These are phyloP conservation scores for Eupeodes luniger DNA, from an alignment of 2,888 invertebrate genomes.

Conservation along the genomic window DNA sequence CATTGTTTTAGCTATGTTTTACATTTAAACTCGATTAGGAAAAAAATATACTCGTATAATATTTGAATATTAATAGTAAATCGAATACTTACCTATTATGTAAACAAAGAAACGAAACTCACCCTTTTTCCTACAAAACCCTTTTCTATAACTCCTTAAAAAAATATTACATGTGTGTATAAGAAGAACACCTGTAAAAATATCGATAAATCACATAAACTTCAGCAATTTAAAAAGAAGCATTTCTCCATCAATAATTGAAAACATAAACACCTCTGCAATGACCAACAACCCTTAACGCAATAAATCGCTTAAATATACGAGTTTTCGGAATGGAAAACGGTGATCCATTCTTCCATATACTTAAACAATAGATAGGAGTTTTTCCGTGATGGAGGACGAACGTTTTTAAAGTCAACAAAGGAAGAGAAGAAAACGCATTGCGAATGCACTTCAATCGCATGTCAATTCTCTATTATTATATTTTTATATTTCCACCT, in stretches of 20 bases:
- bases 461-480: conserved; percentile 53
- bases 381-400: neutral
- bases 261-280: conserved; percentile 69
- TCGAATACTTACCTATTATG: neutral
- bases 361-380: neutral
- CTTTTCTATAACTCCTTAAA: neutral
- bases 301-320: conserved; percentile 32
- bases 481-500: conserved; percentile 34
- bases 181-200: conserved; percentile 71
- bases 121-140: neutral
- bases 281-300: conserved; percentile 61
- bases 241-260: conserved; percentile 62
- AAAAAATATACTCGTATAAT: too few relatives aligned
- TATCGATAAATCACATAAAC: conserved; percentile 74
- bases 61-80: too few relatives aligned
- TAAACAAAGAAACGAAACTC: conserved; percentile 50
- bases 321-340: neutral
- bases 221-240: conserved; percentile 56
- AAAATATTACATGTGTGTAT: neutral
- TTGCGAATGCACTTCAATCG: conserved; percentile 40
- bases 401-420: conserved; percentile 60
- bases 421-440: conserved; percentile 33
- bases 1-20: too few relatives aligned
- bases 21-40: too few relatives aligned
- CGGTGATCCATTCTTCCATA: neutral